Conservation (phyloP, 2,888 invertebrate species). For the Tillus elongatus region DNA sequence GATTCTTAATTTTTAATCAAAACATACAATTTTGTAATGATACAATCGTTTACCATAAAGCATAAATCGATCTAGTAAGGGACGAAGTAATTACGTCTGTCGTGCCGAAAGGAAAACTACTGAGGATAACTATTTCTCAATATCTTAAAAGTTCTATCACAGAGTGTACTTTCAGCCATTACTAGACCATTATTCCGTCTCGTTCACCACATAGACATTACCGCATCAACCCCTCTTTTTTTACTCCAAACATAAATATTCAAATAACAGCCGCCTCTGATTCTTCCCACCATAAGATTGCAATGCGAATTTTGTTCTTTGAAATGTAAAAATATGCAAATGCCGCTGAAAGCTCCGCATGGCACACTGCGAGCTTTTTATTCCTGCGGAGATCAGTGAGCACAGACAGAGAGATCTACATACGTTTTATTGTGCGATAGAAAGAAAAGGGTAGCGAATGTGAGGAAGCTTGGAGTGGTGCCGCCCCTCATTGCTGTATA, state of each 20-base stretch:
- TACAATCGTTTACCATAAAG: too few relatives aligned
- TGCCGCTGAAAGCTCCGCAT: slow-evolving; percentile 32
- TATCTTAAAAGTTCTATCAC: too few relatives aligned
- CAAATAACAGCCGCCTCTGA: slow-evolving; percentile 27
- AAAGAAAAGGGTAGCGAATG: slow-evolving; percentile 13
- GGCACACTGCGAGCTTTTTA: slow-evolving; percentile 23
- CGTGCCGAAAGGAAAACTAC: too few relatives aligned
- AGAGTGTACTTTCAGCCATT: too few relatives aligned
- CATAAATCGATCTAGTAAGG: too few relatives aligned
- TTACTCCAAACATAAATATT: slow-evolving; percentile 29
- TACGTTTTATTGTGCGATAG: slow-evolving; percentile 4
- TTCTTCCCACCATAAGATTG: slow-evolving; percentile 33
- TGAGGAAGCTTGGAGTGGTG: slow-evolving; percentile 30
- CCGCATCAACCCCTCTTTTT: slow-evolving; percentile 12
- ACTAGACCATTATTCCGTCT: too few relatives aligned
- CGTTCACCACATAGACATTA: too few relatives aligned
- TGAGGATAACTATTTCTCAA: too few relatives aligned
- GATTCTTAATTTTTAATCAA: too few relatives aligned
- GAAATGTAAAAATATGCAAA: slow-evolving; percentile 40
- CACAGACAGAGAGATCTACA: slow-evolving; percentile 8
- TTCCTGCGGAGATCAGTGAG: slow-evolving; percentile 7
- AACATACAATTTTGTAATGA: too few relatives aligned
- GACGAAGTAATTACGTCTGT: too few relatives aligned
- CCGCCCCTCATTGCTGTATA: too few relatives aligned
- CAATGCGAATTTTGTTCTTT: slow-evolving; percentile 35